Base-by-base conservation (phyloP, 2,888 invertebrate species). In the Synanthedon andrenaeformis region DNA sequence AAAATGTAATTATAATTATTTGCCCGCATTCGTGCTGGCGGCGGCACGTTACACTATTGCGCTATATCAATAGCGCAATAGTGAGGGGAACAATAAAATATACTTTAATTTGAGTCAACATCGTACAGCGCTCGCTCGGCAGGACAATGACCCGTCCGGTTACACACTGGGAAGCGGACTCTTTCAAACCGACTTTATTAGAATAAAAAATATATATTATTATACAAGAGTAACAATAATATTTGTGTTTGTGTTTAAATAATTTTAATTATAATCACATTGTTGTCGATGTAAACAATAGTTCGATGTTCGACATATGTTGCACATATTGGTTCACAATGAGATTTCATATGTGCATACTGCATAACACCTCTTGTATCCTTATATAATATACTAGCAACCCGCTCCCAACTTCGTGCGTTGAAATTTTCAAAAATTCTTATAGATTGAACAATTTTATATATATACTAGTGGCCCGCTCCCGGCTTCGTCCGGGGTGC, bases 71-170 rank as follows among this genome's bases (percentile, higher is more conserved):
- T 76, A 74, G 57, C 61, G 72, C 72, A 73, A 75, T 75, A 76
- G 77, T 73, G 77, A 71, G 79, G 81, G 80, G 79, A 79, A 82
- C 85, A 85, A 85, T 86, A 85, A 85, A 83, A 83, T 84, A 83
- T 83, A 85, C 77, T 83, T 82, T 84, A 86, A 86, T 86, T 86
- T 83, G 79, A 69, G 67, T 66, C 69, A 67, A 65, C 66, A 62
- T 60, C 65, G 62, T 59, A 63, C 62, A 59, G 62, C 57, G 55
- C 57, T 62, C 57, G 55, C 57, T 62, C 65, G 61, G 65, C 57
- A 61, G 72, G 70, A 54, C 74, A 62, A 62, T 64, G 70, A 74
- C 73, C 73, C 65, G 61, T 55, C 54, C 57, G 57, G 59, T 58
- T 57, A 58, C 57, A 61, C 66, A 64, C 63, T 65, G 63, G 63